Conservation (phyloP, 2,797 vertebrate genomes). For the Falco biarmicus region DNA sequence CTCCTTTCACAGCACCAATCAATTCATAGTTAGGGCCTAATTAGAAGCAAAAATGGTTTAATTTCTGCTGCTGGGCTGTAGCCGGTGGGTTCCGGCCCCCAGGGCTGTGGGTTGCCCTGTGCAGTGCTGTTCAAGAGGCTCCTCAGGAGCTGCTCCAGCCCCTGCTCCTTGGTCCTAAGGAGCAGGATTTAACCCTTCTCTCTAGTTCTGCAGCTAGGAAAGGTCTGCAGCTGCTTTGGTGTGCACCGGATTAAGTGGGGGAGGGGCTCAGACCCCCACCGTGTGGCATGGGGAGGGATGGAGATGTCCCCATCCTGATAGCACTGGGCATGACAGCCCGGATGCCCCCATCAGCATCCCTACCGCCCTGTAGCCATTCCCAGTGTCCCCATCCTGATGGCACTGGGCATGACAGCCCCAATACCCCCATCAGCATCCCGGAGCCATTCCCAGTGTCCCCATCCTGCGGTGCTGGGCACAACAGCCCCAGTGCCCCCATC, state of each 20-base stretch:
- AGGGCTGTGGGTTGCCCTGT: neutral
- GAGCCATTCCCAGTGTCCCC: too few relatives aligned
- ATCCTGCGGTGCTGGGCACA: too few relatives aligned
- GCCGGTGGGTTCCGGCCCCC: rapidly evolving
- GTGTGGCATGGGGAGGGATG: rapidly evolving
- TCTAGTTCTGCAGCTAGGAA: neutral
- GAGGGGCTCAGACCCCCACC: neutral
- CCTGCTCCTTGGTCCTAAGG: rapidly evolving
- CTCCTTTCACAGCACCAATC: rapidly evolving
- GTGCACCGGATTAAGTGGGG: rapidly evolving
- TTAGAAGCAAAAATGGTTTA: rapidly evolving
- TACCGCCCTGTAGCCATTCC: rapidly evolving
- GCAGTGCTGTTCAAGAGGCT: rapidly evolving
- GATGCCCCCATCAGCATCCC: rapidly evolving
- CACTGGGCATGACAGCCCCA: too few relatives aligned
- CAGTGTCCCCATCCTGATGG: too few relatives aligned
- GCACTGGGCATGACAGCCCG: rapidly evolving
- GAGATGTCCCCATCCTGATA: neutral
- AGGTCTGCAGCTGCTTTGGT: rapidly evolving
- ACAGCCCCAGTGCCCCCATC: too few relatives aligned
- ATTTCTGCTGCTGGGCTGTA: neutral
- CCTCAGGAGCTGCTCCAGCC: rapidly evolving
- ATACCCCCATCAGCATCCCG: rapidly evolving
- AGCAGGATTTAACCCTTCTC: neutral
- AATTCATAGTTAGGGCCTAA: neutral